A percentile compares a stretch with the other conserved stretches of the same genome.
Conservation (phyloP, 2,888 invertebrate genomes). For the Acleris holmiana region DNA sequence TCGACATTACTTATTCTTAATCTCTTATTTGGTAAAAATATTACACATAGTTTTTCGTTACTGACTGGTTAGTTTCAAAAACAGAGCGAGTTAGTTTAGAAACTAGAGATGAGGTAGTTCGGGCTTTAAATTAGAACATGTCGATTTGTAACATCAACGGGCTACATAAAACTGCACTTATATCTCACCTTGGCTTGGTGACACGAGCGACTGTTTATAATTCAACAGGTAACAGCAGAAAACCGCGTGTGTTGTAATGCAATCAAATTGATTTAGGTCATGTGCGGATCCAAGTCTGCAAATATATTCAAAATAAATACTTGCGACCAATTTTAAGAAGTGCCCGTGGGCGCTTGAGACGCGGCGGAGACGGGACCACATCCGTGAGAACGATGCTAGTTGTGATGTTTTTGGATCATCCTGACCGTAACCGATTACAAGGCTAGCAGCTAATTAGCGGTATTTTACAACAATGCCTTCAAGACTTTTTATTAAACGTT, state of each 20-base stretch:
- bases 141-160: background rate
- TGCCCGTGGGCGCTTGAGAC: constrained; percentile 6
- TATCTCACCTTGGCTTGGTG: constrained; percentile 13
- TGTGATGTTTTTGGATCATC: constrained; percentile 24
- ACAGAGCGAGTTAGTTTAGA: no score
- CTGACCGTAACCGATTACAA: constrained; percentile 14
- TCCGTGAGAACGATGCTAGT: constrained; percentile 29
- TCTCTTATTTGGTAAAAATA: background rate
- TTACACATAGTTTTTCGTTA: background rate
- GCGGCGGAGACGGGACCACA: constrained; percentile 10
- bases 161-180: constrained; percentile 1
- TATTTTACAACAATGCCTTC: constrained; percentile 12
- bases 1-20: background rate
- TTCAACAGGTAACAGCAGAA: constrained; percentile 16
- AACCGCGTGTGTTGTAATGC: constrained; percentile 28
- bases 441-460: constrained; percentile 21
- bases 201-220: constrained; percentile 12
- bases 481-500: constrained; percentile 6
- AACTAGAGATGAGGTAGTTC: no score
- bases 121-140: no score
- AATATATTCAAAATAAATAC: constrained; percentile 32
- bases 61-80: background rate
- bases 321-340: constrained; percentile 28
- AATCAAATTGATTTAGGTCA: constrained; percentile 33
- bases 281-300: constrained; percentile 15